Conservation (phyloP, 2,113 vertebrate species). For the Hylia prasina region DNA sequence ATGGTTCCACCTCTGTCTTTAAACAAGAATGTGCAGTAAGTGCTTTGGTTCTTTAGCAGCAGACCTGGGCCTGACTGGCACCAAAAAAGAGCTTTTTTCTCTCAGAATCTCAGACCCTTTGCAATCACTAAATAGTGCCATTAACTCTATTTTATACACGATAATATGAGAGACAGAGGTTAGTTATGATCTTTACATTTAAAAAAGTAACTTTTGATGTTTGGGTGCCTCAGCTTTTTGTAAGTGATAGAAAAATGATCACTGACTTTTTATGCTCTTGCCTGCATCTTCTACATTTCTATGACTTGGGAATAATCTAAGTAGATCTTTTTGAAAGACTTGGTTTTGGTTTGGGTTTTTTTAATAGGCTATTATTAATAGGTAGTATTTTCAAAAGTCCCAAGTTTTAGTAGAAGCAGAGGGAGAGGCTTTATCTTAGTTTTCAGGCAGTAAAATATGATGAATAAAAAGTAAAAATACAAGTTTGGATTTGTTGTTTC, state of each 20-base stretch:
- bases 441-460: neutral
- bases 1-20: neutral
- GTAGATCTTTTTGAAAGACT: neutral
- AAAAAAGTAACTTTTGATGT: neutral
- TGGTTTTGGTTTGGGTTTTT: neutral
- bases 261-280: neutral
- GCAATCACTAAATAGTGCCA: no score
- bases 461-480: neutral
- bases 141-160: neutral
- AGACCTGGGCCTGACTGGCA: neutral
- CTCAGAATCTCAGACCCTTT: neutral
- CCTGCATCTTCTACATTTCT: neutral
- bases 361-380: neutral
- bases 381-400: neutral
- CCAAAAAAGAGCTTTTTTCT: neutral
- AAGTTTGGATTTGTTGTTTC: neutral
- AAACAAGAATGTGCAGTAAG: neutral
- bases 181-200: neutral
- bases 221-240: neutral
- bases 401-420: neutral
- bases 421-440: neutral
- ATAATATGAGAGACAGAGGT: neutral
- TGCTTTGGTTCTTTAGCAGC: neutral
- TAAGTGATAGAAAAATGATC: neutral
- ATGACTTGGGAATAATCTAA: neutral